Percentiles rank a stretch among this genome's conserved stretches.
Evolutionary conservation across 2,888 invertebrate genomes (phyloP).

Genomic region (Pilophorus perplexus): DNA sequence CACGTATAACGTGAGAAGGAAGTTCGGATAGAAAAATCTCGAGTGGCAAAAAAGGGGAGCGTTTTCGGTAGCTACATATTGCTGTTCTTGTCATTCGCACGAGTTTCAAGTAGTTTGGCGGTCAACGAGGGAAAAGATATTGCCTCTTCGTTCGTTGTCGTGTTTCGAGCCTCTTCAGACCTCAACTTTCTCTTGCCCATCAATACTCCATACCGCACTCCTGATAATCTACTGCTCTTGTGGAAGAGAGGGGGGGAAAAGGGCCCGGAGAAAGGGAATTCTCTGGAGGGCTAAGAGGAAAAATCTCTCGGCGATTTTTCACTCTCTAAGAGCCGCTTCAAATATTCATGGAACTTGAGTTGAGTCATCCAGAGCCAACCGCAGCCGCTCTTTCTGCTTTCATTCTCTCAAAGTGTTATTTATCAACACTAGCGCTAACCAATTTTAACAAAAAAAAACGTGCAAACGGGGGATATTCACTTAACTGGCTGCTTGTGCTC

Average conservation of each 20-base stretch:
- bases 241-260: not conserved
- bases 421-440: no score
- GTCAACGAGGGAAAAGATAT: conserved; percentile 21
- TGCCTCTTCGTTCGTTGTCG: conserved; percentile 15
- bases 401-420: conserved; percentile 8
- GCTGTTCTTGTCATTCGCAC: conserved; percentile 35
- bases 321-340: conserved; percentile 31
- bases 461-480: no score
- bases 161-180: no score
- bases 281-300: conserved; percentile 16
- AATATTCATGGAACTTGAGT: conserved; percentile 32
- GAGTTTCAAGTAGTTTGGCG: conserved; percentile 31
- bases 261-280: not conserved
- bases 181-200: conserved; percentile 14
- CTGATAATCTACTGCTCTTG: conserved; percentile 32
- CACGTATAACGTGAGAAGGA: no score
- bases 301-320: conserved; percentile 31
- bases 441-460: no score
- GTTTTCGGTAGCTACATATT: no score
- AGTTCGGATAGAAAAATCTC: no score
- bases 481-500: no score
- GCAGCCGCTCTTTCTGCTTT: conserved; percentile 1
- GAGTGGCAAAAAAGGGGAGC: no score
- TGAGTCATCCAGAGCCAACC: conserved; percentile 23
- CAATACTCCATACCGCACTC: conserved; percentile 32